These are phyloP conservation scores for Galerucella pusilla DNA, from an alignment of 2,888 invertebrate species.

Conservation along the genomic window DNA sequence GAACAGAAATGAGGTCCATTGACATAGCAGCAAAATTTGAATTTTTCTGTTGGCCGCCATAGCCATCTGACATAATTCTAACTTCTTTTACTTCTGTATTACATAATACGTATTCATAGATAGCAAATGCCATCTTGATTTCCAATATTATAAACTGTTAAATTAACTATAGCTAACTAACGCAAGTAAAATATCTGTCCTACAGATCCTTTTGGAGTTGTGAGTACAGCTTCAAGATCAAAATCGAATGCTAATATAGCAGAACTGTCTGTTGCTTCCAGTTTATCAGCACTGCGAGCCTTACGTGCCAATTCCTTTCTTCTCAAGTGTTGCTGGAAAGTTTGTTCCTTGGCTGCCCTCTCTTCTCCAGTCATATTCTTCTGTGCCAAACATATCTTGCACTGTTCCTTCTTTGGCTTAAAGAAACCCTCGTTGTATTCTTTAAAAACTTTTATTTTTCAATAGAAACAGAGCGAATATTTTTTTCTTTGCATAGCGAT, in stretches of 20 bases:
- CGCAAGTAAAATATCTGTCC: constrained; percentile 35
- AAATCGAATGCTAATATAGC: constrained; percentile 44
- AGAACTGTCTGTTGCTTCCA: constrained; percentile 38
- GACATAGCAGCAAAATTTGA: constrained; percentile 14
- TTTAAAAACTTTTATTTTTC: constrained; percentile 27
- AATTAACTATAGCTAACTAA: constrained; percentile 37
- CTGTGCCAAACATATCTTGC: constrained; percentile 49
- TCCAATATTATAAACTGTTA: constrained; percentile 15
- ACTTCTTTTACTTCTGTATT: constrained; percentile 5
- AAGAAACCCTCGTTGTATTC: constrained; percentile 50
- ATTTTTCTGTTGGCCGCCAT: constrained; percentile 3
- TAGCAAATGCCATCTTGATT: constrained; percentile 52
- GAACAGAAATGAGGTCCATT: constrained; percentile 8
- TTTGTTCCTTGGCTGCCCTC: constrained; percentile 32
- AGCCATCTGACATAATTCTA: constrained; percentile 4
- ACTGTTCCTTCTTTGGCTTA: constrained; percentile 52
- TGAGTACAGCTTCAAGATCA: constrained; percentile 45
- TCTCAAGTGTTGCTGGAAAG: constrained; percentile 41
- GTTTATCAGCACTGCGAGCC: constrained; percentile 51
- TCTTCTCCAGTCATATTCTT: constrained; percentile 41
- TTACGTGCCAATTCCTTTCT: constrained; percentile 44
- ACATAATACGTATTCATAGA: constrained; percentile 40
- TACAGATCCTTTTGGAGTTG: constrained; percentile 50
- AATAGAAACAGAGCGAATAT: constrained; percentile 37
- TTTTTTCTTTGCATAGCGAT: constrained; percentile 14